phyloP scores from a whole-genome alignment of 2,113 vertebrate species.

The Phycodurus eques region DNA sequence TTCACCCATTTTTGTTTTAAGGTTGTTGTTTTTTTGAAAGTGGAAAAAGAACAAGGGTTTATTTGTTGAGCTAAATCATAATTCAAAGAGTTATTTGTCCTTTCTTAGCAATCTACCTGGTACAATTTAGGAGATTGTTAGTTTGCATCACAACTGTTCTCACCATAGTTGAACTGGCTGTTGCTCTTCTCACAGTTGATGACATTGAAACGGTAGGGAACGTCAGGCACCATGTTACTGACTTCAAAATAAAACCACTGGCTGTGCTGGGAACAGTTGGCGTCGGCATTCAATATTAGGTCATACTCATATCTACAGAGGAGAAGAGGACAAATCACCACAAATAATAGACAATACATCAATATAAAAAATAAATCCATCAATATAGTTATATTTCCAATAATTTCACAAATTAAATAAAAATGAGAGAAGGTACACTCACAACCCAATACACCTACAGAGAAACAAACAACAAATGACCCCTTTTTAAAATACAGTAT shows the following conservation, averaged over 20 bases:
- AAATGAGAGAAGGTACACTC: not conserved
- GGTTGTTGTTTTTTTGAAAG: too few species aligned
- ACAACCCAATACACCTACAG: not conserved
- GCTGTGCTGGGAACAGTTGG: slow-evolving; percentile 78
- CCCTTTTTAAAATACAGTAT: not conserved
- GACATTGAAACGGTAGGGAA: slow-evolving; percentile 87
- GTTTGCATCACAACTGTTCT: slow-evolving; percentile 17
- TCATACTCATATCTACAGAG: slow-evolving; percentile 86
- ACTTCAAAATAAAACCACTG: slow-evolving; percentile 96
- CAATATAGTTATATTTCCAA: not conserved
- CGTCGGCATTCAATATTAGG: slow-evolving; percentile 84
- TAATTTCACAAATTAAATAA: not conserved
- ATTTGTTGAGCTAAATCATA: not conserved
- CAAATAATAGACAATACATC: not conserved
- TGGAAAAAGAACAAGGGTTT: not conserved
- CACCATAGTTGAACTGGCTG: slow-evolving; percentile 96
- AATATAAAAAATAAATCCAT: not conserved
- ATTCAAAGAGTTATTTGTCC: not conserved
- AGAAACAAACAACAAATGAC: not conserved
- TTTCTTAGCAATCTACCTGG: not conserved
- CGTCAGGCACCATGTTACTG: slow-evolving; percentile 72
- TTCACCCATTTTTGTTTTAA: too few species aligned
- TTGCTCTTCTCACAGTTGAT: slow-evolving; percentile 95
- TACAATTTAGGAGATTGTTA: not conserved
- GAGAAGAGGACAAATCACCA: not conserved